A percentile compares a stretch with the other conserved stretches of the same genome.
phyloP scores from a whole-genome alignment of 2,113 vertebrate genomes.

The Pipa parva region DNA sequence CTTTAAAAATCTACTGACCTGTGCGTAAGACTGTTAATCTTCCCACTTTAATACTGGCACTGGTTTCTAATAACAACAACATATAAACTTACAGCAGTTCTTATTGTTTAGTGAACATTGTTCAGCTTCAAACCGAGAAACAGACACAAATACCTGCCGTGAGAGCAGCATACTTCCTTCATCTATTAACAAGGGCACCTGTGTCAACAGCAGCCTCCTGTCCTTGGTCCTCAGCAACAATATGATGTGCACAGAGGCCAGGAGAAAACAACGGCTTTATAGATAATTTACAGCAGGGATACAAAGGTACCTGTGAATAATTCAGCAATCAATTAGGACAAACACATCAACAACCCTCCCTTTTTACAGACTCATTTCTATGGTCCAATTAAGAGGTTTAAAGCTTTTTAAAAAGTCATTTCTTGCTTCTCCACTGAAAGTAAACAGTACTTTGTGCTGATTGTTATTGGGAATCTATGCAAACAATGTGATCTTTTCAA shows the following conservation, averaged over 20 bases:
- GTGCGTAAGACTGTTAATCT: no score
- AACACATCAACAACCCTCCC: slow-evolving; percentile 28
- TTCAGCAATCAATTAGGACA: slow-evolving; percentile 38
- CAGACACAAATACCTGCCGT: background rate
- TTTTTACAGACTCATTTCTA: slow-evolving; percentile 20
- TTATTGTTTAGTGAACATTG: background rate
- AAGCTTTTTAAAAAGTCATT: slow-evolving; percentile 14
- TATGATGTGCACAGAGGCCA: slow-evolving; percentile 16
- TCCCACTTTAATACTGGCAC: no score
- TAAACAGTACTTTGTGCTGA: background rate
- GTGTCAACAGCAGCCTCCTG: slow-evolving; percentile 32
- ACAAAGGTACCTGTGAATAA: slow-evolving; percentile 38
- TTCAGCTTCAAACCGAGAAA: background rate
- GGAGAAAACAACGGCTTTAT: slow-evolving; percentile 26
- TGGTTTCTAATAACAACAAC: no score
- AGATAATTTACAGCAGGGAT: slow-evolving; percentile 39
- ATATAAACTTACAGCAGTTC: slow-evolving; percentile 12
- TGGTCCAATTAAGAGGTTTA: slow-evolving; percentile 31
- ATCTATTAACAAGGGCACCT: slow-evolving; percentile 34
- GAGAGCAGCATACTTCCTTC: background rate
- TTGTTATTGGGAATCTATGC: background rate
- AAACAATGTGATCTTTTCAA: background rate
- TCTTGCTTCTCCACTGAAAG: background rate
- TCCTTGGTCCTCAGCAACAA: slow-evolving; percentile 10
- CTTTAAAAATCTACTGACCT: no score